Evolutionary conservation across 2,797 vertebrate genomes (phyloP), one percentile per base, ranked within the genome.

Genomic region (Acomys russatus): DNA sequence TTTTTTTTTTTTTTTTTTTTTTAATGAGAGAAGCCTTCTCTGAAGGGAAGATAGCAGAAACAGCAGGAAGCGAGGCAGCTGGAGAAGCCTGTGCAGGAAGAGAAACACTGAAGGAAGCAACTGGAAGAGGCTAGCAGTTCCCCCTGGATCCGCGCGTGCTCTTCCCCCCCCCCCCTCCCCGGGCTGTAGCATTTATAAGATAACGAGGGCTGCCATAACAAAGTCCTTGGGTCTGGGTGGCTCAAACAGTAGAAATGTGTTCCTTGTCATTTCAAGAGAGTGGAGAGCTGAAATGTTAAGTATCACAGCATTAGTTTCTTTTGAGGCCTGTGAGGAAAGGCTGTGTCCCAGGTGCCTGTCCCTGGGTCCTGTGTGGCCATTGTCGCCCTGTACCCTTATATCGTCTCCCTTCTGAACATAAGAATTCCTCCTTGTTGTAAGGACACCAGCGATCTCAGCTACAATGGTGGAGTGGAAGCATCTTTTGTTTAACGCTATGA

Each of bases 401-500:
- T 2, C 0, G 1, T 35, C 70, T 71, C 66, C 28, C 70, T 63
- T 74, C 54, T 25, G 0, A 15, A 35, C 61, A 9, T 9, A 83
- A 49, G 66, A 73, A 51, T 73, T 35, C 74, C 56, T 56, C 92
- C 71, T 66, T 76, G 59, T 74, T 35, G 35, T 17, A 64, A 35
- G n/a, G 80, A 84, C 68, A 78, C 22, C n/a, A 49, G 83, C 6
- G 54, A 83, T 61, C 66, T 71, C 23, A 1, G 66, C 30, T n/a
- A 73, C 73, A 66, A 82, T 49, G 78, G 66, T 54, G 7, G 54
- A 49, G 49, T 1, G 71, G 54, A 49, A 83, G 38, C 54, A 74
- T 49, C 90, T 71, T 91, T 91, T 91, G 79, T 91, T 83, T 20
- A 17, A n/a, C 54, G 59, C 64, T 56, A 23, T 17, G 54, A 63